phyloP scores from a whole-genome alignment of 2,797 vertebrate genomes.

The Bucorvus abyssinicus region DNA sequence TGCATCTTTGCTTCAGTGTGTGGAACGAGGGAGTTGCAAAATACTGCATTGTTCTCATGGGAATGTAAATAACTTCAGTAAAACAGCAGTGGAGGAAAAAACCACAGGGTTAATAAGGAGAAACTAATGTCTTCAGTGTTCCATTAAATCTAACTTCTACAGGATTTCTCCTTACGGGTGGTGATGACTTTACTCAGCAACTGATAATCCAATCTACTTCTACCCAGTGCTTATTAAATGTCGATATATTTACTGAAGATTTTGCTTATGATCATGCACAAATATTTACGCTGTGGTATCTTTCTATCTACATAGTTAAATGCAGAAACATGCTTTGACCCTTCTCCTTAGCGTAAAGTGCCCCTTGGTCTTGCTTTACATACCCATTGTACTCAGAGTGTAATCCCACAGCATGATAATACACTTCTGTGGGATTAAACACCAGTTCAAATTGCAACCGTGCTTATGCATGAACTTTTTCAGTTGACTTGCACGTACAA shows the following conservation, averaged over 20 bases:
- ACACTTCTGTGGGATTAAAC: neutral
- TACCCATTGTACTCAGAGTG: neutral
- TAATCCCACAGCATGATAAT: neutral
- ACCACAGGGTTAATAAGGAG: neutral
- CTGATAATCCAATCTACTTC: neutral
- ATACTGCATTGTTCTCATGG: neutral
- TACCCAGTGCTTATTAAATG: neutral
- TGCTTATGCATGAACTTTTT: neutral
- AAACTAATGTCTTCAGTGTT: neutral
- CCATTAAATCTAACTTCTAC: neutral
- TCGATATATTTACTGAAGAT: neutral
- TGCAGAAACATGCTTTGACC: neutral
- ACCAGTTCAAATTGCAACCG: neutral
- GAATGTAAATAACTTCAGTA: neutral
- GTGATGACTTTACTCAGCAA: neutral
- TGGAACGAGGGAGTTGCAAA: neutral
- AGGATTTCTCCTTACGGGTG: neutral
- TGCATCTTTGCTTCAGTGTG: neutral
- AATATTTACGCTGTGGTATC: neutral
- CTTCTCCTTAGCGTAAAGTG: neutral
- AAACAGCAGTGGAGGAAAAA: neutral
- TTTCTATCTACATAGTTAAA: neutral
- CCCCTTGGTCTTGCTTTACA: neutral
- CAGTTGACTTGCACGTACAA: accelerated
- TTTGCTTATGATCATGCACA: neutral